Conservation (phyloP, 2,113 vertebrate genomes). For the Girardinichthys multiradiatus region DNA sequence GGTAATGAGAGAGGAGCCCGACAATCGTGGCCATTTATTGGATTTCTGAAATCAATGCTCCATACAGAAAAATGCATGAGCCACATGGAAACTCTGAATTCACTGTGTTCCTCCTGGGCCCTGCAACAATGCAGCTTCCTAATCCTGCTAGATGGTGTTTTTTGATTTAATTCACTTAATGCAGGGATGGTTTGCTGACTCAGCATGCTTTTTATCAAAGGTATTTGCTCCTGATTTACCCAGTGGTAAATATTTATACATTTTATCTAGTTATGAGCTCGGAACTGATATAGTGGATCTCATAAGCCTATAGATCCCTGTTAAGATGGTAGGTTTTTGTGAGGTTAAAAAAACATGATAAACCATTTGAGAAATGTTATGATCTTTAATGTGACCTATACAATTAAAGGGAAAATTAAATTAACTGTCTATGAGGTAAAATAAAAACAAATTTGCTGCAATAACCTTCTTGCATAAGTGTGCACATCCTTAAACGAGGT, state of each 20-base stretch:
- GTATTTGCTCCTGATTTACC: conserved; percentile 38
- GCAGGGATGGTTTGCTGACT: conserved; percentile 33
- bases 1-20: conserved; percentile 63
- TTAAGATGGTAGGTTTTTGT: background rate
- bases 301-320: background rate
- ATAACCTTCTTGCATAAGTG: no score
- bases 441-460: no score
- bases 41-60: conserved; percentile 71
- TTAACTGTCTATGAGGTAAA: no score
- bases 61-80: conserved; percentile 61
- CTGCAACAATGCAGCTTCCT: conserved; percentile 25
- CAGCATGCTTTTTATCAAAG: conserved; percentile 5
- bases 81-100: conserved; percentile 51
- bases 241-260: conserved; percentile 32
- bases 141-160: conserved; percentile 26
- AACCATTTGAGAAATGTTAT: no score
- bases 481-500: no score
- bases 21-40: conserved; percentile 56
- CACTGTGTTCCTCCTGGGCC: conserved; percentile 15
- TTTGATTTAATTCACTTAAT: conserved; percentile 28
- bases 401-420: no score
- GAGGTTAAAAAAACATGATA: background rate
- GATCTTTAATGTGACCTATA: no score
- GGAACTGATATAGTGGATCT: background rate
- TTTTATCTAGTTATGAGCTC: conserved; percentile 1